Percentiles rank a stretch among this genome's conserved stretches.
These are phyloP conservation scores for Parelbella ahira DNA, from an alignment of 2,888 invertebrate species.

Conservation along the genomic window DNA sequence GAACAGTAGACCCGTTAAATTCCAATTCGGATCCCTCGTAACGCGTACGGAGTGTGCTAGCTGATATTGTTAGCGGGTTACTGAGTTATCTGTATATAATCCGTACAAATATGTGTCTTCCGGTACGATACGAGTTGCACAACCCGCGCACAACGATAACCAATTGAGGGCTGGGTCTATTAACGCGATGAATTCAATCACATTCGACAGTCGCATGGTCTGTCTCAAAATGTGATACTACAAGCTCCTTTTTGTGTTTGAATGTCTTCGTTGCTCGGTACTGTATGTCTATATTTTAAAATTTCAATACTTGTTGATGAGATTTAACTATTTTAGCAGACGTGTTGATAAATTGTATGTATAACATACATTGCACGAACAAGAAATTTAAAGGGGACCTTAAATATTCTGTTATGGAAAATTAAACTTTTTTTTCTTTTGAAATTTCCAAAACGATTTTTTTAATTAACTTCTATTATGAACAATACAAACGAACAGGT, in stretches of 20 bases:
- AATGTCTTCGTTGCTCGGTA: no score
- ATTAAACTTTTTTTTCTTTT: no score
- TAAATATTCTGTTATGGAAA: no score
- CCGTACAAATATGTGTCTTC: conserved; percentile 64
- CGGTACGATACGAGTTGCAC: conserved; percentile 64
- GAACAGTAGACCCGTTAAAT: not conserved
- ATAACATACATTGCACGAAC: no score
- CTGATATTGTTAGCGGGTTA: conserved; percentile 26
- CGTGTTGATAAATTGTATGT: no score
- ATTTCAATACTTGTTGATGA: no score
- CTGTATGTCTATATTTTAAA: no score
- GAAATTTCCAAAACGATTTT: no score
- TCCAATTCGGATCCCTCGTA: conserved; percentile 1
- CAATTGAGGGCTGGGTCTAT: conserved; percentile 62
- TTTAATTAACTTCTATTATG: no score
- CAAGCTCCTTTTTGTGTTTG: not conserved
- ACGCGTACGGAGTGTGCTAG: conserved; percentile 17
- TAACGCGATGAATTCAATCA: conserved; percentile 59
- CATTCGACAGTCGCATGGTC: conserved; percentile 49
- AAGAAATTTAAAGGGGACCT: no score
- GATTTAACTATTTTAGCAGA: no score
- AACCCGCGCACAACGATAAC: conserved; percentile 53
- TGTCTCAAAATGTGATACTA: conserved; percentile 4
- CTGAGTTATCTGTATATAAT: conserved; percentile 60
- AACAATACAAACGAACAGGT: no score